phyloP scores from a whole-genome alignment of 2,797 vertebrate genomes.

The Sparus aurata region DNA sequence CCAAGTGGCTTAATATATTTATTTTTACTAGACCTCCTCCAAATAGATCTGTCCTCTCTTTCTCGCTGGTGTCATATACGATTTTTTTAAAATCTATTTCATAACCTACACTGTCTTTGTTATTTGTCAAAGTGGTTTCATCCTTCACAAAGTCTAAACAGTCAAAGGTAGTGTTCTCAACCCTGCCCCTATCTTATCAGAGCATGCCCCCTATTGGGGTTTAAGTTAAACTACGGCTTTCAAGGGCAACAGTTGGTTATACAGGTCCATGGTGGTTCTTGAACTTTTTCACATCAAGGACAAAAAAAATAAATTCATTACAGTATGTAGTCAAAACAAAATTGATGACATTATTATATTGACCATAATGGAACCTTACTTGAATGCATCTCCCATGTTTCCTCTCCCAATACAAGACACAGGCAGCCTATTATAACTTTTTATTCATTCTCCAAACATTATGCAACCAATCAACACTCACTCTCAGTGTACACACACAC shows the following conservation, averaged over 20 bases:
- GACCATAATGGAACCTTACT: background rate
- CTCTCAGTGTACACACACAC: constrained; percentile 11
- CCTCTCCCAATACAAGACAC: background rate
- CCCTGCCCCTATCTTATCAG: background rate
- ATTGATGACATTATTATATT: too few species aligned
- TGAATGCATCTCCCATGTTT: background rate
- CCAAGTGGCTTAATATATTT: background rate
- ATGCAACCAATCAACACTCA: constrained; percentile 57
- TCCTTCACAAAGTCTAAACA: too few species aligned
- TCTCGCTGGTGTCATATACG: background rate
- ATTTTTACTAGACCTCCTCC: background rate
- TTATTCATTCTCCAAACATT: constrained; percentile 68
- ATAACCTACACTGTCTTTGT: background rate
- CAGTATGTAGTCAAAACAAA: background rate
- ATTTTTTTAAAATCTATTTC: background rate
- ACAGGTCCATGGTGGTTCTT: too few species aligned
- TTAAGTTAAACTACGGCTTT: constrained; percentile 8
- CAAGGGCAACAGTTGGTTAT: background rate
- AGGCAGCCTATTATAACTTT: constrained; percentile 41
- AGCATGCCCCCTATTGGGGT: constrained; percentile 30
- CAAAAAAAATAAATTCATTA: background rate
- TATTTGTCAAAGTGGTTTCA: background rate
- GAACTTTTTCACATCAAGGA: too few species aligned
- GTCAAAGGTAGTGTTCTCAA: rapidly evolving
- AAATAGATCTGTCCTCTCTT: background rate